Conservation (phyloP, 2,113 vertebrate genomes). For the Cettia cetti region DNA sequence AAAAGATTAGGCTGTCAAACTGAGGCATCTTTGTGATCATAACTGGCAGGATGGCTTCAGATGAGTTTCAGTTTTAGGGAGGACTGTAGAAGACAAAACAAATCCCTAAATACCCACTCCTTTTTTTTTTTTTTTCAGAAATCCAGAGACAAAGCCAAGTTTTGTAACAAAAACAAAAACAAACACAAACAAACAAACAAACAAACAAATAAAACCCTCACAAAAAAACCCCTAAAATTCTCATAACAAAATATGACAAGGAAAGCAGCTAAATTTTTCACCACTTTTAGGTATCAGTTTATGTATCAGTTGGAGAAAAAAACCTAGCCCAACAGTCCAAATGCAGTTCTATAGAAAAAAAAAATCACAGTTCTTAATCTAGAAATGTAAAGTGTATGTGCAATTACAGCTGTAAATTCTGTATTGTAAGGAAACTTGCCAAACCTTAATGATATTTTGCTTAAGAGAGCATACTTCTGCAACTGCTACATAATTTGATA, state of each 20-base stretch:
- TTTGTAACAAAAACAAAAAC: background rate
- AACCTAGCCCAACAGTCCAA: background rate
- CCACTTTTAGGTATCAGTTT: background rate
- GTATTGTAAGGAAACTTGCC: background rate
- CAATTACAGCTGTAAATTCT: background rate
- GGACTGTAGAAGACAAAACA: background rate
- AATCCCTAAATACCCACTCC: background rate
- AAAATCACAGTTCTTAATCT: background rate
- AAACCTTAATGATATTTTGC: background rate
- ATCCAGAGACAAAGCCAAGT: background rate
- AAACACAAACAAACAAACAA: too few species aligned
- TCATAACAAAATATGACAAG: background rate
- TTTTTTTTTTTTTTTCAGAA: background rate
- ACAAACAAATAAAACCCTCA: too few species aligned
- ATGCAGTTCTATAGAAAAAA: background rate
- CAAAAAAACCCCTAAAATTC: background rate
- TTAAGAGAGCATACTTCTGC: background rate
- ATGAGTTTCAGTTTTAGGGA: background rate
- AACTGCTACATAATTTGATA: background rate
- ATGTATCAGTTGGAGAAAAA: background rate
- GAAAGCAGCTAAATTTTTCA: background rate
- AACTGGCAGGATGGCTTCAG: background rate
- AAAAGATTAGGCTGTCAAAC: background rate
- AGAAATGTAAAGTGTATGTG: background rate
- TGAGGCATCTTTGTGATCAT: background rate